phyloP scores from a whole-genome alignment of 2,113 vertebrate species.

The Cheilinus undulatus region DNA sequence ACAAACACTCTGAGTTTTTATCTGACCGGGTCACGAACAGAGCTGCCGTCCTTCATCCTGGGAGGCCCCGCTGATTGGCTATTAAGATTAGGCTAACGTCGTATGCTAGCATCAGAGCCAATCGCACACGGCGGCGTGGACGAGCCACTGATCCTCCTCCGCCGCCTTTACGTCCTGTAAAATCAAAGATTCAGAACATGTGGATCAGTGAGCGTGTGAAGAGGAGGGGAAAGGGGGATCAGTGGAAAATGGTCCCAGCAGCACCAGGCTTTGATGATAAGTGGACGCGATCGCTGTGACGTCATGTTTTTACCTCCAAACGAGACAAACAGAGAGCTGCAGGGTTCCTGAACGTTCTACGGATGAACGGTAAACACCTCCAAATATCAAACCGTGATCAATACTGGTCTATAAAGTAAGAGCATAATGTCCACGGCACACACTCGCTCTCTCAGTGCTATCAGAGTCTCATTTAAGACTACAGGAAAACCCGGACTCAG shows the following conservation, averaged over 20 bases:
- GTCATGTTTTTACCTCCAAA: not conserved
- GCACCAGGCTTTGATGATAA: not conserved
- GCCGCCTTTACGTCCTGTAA: slow-evolving; percentile 35
- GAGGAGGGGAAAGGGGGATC: too few species aligned
- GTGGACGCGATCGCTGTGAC: not conserved
- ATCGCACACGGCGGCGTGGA: not conserved
- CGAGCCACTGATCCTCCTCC: slow-evolving; percentile 36
- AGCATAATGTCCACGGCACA: too few species aligned
- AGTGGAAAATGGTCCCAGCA: slow-evolving; percentile 4
- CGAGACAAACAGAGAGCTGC: not conserved
- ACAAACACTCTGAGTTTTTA: slow-evolving; percentile 79
- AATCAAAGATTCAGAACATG: slow-evolving; percentile 69
- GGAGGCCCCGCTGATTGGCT: slow-evolving; percentile 73
- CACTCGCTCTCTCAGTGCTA: too few species aligned
- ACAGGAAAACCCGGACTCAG: too few species aligned
- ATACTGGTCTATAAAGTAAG: too few species aligned
- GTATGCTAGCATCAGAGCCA: slow-evolving; percentile 54
- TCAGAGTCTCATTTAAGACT: too few species aligned
- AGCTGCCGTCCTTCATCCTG: slow-evolving; percentile 67
- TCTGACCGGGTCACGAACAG: slow-evolving; percentile 79
- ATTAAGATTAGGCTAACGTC: slow-evolving; percentile 70
- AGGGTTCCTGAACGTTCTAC: too few species aligned
- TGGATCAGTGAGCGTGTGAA: slow-evolving; percentile 26
- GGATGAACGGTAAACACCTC: too few species aligned
- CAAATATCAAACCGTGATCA: too few species aligned